Evolutionary conservation across 2,113 vertebrate species (phyloP), one percentile per base, ranked within the genome.

Genomic region (Neotragus pygmaeus): DNA sequence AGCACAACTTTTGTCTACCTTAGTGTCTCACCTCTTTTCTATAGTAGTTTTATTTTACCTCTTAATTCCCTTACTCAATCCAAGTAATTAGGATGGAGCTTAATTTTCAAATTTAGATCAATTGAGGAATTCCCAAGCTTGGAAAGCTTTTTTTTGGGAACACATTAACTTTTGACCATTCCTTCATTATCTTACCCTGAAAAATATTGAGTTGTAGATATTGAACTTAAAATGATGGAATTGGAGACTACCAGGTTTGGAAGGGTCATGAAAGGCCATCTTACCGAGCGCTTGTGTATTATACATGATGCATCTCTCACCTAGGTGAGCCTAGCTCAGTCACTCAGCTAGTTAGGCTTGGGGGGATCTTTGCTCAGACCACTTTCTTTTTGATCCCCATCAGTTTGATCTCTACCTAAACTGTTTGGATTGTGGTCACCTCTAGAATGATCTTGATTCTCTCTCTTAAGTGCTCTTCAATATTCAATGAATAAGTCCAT

Each of bases 61-160:
- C 60, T n/a, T 49, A 45, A 28, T 93, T 87, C 45, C 15, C 60
- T 94, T 19, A 45, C 33, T 95, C 25, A 87, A 43, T 27, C 17
- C 27, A 64, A 92, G 66, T 92, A 57, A 88, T 88, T 86, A 96
- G 60, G 49, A 78, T 83, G 12, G 70, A 75, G 14, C 45, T 36
- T 83, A 62, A 53, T 95, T 90, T 92, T 95, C 30, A 87, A 96
- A 62, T 83, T 49, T 90, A 70, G 53, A 55, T 91, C 70, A 53
- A 16, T 62, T 73, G 57, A 96, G 64, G n/a, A 80, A 91, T 91
- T 57, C 14, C 82, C 19, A 88, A 57, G 36, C 53, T 77, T 78
- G 33, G 80, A 86, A 82, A 96, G 39, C 70, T 73, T 73, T 70
- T 70, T 66, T 36, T 36, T 70, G 53, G 27, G 73, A 78, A 82